Percentiles rank a stretch among this genome's conserved stretches.
phyloP scores from a whole-genome alignment of 2,888 invertebrate species.

The Diarsia rubi region DNA sequence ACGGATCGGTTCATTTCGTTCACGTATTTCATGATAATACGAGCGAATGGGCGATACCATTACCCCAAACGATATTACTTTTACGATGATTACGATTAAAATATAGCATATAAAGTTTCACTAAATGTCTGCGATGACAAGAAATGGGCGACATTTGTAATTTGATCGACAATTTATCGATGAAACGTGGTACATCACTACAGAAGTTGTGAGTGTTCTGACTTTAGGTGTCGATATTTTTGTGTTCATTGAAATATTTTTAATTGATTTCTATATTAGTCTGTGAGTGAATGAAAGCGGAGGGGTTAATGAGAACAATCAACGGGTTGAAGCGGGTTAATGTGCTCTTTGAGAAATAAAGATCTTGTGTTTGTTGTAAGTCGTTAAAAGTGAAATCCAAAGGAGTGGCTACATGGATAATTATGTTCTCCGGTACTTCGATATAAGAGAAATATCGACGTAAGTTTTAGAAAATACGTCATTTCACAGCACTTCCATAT shows the following conservation, averaged over 20 bases:
- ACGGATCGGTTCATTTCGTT: constrained; percentile 64
- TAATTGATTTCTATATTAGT: constrained; percentile 56
- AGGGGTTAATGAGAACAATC: constrained; percentile 28
- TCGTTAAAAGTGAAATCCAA: constrained; percentile 28
- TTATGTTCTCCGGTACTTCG: not conserved
- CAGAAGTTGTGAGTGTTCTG: constrained; percentile 31
- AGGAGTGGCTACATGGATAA: not conserved
- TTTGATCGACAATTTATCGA: constrained; percentile 55
- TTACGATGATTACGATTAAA: constrained; percentile 63
- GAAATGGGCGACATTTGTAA: constrained; percentile 56
- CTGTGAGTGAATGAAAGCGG: constrained; percentile 20
- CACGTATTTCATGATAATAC: constrained; percentile 63
- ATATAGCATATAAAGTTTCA: constrained; percentile 61
- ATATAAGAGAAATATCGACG: not conserved
- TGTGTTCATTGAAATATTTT: constrained; percentile 45
- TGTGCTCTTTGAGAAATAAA: constrained; percentile 13
- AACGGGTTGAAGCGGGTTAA: constrained; percentile 1
- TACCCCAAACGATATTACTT: constrained; percentile 57
- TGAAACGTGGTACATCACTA: constrained; percentile 46
- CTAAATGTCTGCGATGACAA: constrained; percentile 56
- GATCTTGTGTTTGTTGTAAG: constrained; percentile 26
- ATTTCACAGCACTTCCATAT: not conserved
- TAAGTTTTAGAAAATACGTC: rapidly evolving
- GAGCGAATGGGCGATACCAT: constrained; percentile 57
- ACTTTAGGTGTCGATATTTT: constrained; percentile 46